Conservation (phyloP, 2,888 invertebrate genomes). For the Graphium colonna region DNA sequence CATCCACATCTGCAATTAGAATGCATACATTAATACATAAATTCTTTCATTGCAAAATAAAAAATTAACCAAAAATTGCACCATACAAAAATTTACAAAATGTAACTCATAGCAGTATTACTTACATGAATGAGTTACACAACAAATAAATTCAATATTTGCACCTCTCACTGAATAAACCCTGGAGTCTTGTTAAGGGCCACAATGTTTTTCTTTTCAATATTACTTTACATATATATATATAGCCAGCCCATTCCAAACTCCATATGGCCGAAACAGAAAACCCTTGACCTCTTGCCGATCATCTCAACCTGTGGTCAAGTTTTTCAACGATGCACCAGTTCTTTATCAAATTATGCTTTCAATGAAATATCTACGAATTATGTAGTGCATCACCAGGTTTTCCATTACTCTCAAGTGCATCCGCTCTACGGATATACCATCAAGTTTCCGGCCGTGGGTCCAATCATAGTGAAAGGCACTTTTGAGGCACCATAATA, state of each 20-base stretch:
- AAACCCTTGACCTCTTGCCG: constrained; percentile 78
- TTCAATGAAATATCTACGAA: constrained; percentile 36
- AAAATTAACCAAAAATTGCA: constrained; percentile 34
- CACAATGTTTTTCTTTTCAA: constrained; percentile 40
- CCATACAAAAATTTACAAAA: constrained; percentile 31
- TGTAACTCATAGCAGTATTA: constrained; percentile 70
- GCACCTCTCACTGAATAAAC: constrained; percentile 77
- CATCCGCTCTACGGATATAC: constrained; percentile 76
- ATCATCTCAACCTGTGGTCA: constrained; percentile 69
- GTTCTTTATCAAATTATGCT: constrained; percentile 38
- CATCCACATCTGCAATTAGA: constrained; percentile 90
- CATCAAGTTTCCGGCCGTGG: constrained; percentile 79
- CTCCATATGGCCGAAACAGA: constrained; percentile 77
- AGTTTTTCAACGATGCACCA: constrained; percentile 79
- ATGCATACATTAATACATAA: constrained; percentile 23
- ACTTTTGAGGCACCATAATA: constrained; percentile 75
- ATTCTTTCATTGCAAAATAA: constrained; percentile 34
- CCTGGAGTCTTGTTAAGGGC: constrained; percentile 73
- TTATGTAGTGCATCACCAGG: constrained; percentile 75
- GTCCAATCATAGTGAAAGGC: constrained; percentile 78
- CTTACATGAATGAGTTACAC: constrained; percentile 77
- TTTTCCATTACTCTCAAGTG: constrained; percentile 76
- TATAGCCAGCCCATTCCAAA: constrained; percentile 61
- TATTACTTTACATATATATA: constrained; percentile 42
- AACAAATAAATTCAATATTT: constrained; percentile 62